Percentiles rank a stretch among this genome's conserved stretches.
Conservation (phyloP, 2,888 invertebrate species). For the Pachydiplax longipennis region DNA sequence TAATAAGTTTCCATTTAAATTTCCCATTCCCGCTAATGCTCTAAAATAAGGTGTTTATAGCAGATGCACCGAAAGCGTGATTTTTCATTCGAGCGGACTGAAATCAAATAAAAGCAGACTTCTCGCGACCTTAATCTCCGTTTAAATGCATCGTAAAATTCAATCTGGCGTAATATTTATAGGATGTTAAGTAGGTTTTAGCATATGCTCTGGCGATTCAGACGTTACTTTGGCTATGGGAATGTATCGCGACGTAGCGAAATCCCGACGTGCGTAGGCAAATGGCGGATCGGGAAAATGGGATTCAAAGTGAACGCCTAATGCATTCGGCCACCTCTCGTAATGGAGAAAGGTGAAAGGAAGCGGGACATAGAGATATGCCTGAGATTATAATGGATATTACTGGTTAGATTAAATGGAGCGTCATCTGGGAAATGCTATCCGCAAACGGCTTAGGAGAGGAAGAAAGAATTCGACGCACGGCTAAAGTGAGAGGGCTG, state of each 20-base stretch:
- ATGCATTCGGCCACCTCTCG: neutral
- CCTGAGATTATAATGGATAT: neutral
- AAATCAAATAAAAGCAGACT: too few species aligned
- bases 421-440: neutral
- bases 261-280: neutral
- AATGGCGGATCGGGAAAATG: neutral
- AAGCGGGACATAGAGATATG: neutral
- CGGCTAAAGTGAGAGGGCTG: neutral
- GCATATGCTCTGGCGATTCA: neutral
- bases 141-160: too few species aligned
- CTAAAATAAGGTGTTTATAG: too few species aligned
- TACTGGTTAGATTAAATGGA: conserved; percentile 21
- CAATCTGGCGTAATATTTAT: neutral
- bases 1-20: too few species aligned
- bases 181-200: neutral
- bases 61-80: too few species aligned
- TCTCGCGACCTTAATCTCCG: too few species aligned
- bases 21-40: too few species aligned
- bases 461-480: too few species aligned
- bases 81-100: too few species aligned
- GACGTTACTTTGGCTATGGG: neutral
- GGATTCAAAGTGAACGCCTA: neutral
- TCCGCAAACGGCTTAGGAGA: neutral
- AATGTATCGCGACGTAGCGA: neutral
- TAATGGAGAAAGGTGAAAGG: neutral